Conservation (phyloP, 92 coral and sea anemone species). For the Zoanthus sociatus region DNA sequence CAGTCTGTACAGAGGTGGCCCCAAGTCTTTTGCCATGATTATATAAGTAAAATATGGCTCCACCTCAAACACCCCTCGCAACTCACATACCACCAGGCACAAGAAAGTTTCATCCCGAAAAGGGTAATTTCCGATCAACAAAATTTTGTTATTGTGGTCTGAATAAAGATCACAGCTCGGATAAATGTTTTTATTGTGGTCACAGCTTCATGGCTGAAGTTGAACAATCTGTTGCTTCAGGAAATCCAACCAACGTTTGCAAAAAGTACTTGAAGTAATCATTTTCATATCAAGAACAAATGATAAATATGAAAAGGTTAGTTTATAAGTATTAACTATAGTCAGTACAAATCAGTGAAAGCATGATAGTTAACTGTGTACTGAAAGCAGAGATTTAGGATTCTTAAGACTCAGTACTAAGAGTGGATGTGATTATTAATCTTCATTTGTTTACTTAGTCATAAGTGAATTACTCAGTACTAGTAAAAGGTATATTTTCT, state of each 20-base stretch:
- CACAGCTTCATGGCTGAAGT: neutral
- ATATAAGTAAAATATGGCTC: slow-evolving; percentile 2
- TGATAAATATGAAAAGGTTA: neutral
- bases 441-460: too few relatives aligned
- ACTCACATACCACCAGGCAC: slow-evolving; percentile 13
- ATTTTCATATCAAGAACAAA: neutral
- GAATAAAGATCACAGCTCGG: neutral
- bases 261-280: slow-evolving; percentile 2
- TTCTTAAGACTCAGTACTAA: too few relatives aligned
- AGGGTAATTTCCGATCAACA: neutral
- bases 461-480: too few relatives aligned
- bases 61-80: slow-evolving; percentile 2
- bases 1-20: slow-evolving; percentile 14
- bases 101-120: neutral
- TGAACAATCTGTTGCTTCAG: neutral
- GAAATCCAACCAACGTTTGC: neutral
- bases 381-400: too few relatives aligned
- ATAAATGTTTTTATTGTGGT: slow-evolving; percentile 5
- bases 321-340: neutral
- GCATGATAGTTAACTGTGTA: neutral
- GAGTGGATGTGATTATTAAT: too few relatives aligned
- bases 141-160: slow-evolving; percentile 1
- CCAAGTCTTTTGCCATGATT: neutral
- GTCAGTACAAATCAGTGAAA: neutral
- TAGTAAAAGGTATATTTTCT: neutral